Percentiles rank a stretch among this genome's conserved stretches.
phyloP scores from a whole-genome alignment of 2,888 invertebrate genomes.

The Conus canariensis region DNA sequence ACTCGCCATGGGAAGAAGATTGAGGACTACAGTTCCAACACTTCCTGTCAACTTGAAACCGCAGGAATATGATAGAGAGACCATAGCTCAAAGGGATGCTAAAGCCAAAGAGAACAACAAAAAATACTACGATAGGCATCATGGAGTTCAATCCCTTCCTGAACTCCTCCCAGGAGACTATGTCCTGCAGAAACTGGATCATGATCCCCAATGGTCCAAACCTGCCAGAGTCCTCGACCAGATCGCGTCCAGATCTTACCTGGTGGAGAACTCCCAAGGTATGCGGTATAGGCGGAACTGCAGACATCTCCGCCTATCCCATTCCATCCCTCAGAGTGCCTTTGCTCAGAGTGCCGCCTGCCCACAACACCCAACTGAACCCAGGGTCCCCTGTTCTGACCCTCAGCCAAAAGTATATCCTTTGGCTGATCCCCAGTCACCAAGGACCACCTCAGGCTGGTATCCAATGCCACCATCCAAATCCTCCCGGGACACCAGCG shows the following conservation, averaged over 20 bases:
- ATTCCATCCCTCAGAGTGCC: too few relatives aligned
- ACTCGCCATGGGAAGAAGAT: not conserved
- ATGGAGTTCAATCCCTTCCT: not conserved
- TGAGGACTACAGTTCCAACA: too few relatives aligned
- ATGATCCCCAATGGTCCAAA: not conserved
- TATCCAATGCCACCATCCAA: not conserved
- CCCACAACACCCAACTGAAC: not conserved
- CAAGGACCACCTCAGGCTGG: not conserved
- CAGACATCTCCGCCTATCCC: too few relatives aligned
- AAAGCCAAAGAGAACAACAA: not conserved
- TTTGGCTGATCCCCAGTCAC: not conserved
- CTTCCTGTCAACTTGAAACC: not conserved
- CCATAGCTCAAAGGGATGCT: too few relatives aligned
- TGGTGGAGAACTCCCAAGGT: too few relatives aligned
- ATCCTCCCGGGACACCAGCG: not conserved
- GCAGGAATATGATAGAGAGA: not conserved
- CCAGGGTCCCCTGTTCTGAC: not conserved
- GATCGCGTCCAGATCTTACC: too few relatives aligned
- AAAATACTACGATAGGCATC: not conserved
- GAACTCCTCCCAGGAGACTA: not conserved
- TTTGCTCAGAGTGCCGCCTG: too few relatives aligned
- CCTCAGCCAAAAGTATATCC: not conserved
- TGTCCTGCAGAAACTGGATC: too few relatives aligned
- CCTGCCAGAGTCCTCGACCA: too few relatives aligned
- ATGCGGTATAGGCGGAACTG: too few relatives aligned